Conservation (phyloP, 1,140 invertebrate genomes). For the Glomeris maerens region DNA sequence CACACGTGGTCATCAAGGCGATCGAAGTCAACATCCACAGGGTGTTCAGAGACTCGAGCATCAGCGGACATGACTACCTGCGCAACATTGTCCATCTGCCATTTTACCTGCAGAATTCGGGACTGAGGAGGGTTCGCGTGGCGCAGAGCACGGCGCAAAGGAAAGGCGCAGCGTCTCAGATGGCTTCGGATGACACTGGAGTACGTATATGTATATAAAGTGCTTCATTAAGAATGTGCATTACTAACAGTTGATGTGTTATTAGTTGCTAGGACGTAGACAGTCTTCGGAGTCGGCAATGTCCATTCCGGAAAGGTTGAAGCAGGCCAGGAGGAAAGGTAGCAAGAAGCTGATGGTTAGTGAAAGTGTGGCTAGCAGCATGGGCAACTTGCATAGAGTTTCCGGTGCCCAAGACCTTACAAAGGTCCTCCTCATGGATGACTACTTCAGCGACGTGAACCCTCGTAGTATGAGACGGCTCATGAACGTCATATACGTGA, state of each 20-base stretch:
- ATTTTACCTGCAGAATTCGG: conserved; percentile 94
- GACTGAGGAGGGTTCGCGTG: conserved; percentile 68
- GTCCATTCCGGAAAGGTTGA: conserved; percentile 18
- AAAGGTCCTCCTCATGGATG: conserved; percentile 66
- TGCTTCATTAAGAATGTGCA: too few relatives aligned
- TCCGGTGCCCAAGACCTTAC: conserved; percentile 24
- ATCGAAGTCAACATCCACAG: conserved; percentile 79
- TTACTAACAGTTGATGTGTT: too few relatives aligned
- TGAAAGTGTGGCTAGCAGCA: conserved; percentile 75
- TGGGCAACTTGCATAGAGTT: conserved; percentile 43
- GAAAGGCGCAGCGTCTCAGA: conserved; percentile 1
- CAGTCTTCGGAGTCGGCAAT: conserved; percentile 59
- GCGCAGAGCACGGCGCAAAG: conserved; percentile 65
- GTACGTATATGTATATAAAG: too few relatives aligned
- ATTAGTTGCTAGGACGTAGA: too few relatives aligned
- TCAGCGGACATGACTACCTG: conserved; percentile 68
- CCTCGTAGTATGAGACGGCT: conserved; percentile 87
- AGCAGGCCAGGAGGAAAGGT: conserved; percentile 12
- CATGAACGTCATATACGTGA: conserved; percentile 95
- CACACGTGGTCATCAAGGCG: conserved; percentile 91
- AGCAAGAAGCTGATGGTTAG: conserved; percentile 34
- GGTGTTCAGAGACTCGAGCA: conserved; percentile 68
- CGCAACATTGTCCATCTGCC: conserved; percentile 94
- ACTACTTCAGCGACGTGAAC: conserved; percentile 95
- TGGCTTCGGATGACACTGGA: conserved; percentile 3